Conservation (phyloP, 2,797 vertebrate species). For the Pachyuromys duprasi region DNA sequence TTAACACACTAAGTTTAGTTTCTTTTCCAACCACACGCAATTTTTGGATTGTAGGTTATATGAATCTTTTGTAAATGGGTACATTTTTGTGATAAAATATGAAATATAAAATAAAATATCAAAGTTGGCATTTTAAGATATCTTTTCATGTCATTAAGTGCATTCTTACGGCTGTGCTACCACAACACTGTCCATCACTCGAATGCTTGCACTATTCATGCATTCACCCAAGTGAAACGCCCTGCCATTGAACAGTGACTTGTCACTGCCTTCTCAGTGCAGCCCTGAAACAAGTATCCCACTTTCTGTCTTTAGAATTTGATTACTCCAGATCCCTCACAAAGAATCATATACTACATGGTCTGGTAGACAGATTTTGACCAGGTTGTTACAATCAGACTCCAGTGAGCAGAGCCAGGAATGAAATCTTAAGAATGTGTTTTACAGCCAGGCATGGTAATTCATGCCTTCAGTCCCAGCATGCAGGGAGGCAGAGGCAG, state of each 20-base stretch:
- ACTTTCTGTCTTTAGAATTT: neutral
- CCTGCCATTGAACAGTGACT: neutral
- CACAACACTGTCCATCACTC: fast-evolving
- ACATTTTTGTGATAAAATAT: neutral
- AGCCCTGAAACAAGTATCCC: neutral
- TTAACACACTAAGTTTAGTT: neutral
- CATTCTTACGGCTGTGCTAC: neutral
- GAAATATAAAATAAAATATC: neutral
- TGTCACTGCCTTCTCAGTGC: neutral
- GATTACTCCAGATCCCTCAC: neutral
- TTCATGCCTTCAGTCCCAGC: no score
- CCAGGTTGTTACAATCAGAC: neutral
- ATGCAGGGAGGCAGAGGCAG: no score
- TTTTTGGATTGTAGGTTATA: neutral
- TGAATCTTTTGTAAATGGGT: neutral
- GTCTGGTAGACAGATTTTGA: neutral
- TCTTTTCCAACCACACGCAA: neutral
- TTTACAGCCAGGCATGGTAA: no score
- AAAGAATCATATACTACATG: neutral
- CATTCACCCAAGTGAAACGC: neutral
- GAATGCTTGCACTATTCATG: no score
- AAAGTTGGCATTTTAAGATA: neutral
- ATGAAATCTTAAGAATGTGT: neutral
- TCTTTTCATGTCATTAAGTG: neutral
- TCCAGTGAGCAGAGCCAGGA: neutral